Conservation (phyloP, 2,113 vertebrate genomes). For the Agapornis roseicollis region DNA sequence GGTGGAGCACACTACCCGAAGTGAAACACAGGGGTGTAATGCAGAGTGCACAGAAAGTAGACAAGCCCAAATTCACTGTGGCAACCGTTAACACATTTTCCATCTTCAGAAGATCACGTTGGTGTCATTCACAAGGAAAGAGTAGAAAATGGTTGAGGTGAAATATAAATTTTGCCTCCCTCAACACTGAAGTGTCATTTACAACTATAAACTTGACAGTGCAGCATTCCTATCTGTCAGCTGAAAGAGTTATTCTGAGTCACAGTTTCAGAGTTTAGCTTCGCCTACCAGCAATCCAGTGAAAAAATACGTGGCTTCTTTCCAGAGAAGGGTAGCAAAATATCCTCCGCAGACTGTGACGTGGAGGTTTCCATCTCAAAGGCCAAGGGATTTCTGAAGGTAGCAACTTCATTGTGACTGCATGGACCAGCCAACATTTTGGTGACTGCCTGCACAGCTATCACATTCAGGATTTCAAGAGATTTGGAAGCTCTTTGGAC, state of each 20-base stretch:
- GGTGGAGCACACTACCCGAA: neutral
- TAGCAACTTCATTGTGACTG: neutral
- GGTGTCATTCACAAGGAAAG: neutral
- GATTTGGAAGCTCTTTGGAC: neutral
- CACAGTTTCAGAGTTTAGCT: neutral
- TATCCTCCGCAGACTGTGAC: fast-evolving
- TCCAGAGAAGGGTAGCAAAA: neutral
- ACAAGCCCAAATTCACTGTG: neutral
- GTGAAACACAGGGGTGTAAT: neutral
- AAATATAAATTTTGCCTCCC: conserved; percentile 32
- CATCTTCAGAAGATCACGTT: neutral
- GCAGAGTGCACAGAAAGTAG: neutral
- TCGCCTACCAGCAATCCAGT: neutral
- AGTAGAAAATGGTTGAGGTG: neutral
- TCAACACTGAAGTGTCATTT: conserved; percentile 23
- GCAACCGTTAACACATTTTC: neutral
- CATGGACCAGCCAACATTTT: neutral
- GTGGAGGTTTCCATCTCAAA: neutral
- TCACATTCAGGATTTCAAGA: neutral
- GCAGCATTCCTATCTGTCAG: conserved; percentile 11
- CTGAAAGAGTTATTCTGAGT: neutral
- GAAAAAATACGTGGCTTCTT: neutral
- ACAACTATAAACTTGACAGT: conserved; percentile 15
- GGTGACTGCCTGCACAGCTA: neutral
- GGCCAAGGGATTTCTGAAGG: neutral